These are phyloP conservation scores for Zaprionus lachaisei DNA, from an alignment of 1,140 invertebrate species.

Conservation along the genomic window DNA sequence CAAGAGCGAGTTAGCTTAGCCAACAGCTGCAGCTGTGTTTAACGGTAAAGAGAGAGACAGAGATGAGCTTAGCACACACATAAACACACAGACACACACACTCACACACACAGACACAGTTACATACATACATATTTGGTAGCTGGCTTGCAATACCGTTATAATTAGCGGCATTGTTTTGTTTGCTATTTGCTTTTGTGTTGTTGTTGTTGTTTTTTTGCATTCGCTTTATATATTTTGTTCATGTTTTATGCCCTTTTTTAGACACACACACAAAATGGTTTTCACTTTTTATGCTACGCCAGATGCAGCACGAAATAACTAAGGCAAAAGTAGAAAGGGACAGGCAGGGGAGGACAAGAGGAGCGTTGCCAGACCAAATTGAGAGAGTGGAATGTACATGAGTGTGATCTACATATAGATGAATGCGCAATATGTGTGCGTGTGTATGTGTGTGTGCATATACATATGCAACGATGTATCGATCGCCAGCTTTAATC, in stretches of 20 bases:
- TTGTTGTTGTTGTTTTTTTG: constrained; percentile 16
- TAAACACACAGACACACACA: background rate
- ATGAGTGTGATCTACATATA: too few relatives aligned
- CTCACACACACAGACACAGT: background rate
- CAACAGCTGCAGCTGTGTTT: constrained; percentile 38
- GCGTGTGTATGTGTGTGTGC: too few relatives aligned
- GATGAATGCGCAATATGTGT: too few relatives aligned
- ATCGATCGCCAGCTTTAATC: too few relatives aligned
- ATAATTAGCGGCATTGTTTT: constrained; percentile 38
- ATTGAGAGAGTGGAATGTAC: too few relatives aligned
- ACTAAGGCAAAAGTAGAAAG: too few relatives aligned
- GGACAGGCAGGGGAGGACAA: background rate
- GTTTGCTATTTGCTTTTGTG: constrained; percentile 11
- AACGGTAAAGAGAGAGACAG: constrained; percentile 35
- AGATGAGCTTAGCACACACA: constrained; percentile 27
- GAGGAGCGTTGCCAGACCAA: too few relatives aligned
- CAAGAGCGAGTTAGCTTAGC: constrained; percentile 18
- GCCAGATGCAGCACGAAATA: constrained; percentile 15
- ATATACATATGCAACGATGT: too few relatives aligned
- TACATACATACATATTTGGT: constrained; percentile 10
- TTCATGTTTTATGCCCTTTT: constrained; percentile 51
- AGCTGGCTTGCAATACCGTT: constrained; percentile 38
- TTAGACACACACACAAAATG: constrained; percentile 45
- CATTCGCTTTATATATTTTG: constrained; percentile 27
- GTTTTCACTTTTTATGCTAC: constrained; percentile 51